Evolutionary conservation across 2,113 vertebrate genomes (phyloP).

Genomic region (Calyptommatus sinebrachiatus): DNA sequence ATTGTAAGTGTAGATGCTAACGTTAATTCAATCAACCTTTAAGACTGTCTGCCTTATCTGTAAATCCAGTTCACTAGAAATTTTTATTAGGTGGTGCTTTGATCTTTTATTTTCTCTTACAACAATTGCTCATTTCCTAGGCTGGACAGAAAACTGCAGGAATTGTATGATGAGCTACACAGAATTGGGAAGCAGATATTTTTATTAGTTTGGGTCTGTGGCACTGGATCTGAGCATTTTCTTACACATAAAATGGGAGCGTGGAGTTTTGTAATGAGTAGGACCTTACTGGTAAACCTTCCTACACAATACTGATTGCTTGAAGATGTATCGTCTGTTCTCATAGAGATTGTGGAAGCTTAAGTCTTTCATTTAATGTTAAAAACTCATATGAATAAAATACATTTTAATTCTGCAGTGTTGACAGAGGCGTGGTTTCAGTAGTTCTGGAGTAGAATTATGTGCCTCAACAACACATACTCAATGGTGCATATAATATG

Average conservation of each 20-base stretch:
- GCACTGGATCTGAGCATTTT: neutral
- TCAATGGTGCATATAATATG: conserved; percentile 5
- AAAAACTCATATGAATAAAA: neutral
- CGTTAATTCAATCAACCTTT: too few species aligned
- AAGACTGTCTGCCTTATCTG: too few species aligned
- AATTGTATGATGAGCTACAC: too few species aligned
- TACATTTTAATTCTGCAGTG: neutral
- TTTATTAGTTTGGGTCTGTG: too few species aligned
- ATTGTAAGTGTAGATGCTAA: too few species aligned
- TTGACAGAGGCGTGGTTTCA: neutral
- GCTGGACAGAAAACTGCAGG: too few species aligned
- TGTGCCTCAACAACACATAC: neutral
- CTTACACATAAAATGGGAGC: too few species aligned
- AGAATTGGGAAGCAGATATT: too few species aligned
- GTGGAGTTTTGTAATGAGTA: neutral
- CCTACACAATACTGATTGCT: neutral
- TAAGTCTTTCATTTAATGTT: neutral
- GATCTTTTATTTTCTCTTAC: too few species aligned
- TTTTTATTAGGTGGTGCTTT: too few species aligned
- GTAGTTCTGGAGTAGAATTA: neutral
- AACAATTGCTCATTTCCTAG: too few species aligned
- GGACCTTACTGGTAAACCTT: neutral
- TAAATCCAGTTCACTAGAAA: too few species aligned
- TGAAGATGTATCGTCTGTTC: neutral
- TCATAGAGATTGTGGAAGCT: neutral